These are phyloP conservation scores for Apamea anceps DNA, from an alignment of 2,888 invertebrate species.

Conservation along the genomic window DNA sequence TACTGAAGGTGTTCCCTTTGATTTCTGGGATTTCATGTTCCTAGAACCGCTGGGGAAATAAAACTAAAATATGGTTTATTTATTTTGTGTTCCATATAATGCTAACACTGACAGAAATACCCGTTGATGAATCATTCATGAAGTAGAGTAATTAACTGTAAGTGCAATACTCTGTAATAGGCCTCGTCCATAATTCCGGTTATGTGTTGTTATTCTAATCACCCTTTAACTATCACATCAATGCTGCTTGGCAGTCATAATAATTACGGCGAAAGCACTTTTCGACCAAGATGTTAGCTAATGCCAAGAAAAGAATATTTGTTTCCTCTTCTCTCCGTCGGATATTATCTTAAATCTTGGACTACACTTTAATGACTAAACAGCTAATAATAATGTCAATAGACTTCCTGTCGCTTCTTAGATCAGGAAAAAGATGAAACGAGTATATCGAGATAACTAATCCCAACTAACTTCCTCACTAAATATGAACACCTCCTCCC, in stretches of 20 bases:
- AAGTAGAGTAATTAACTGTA: too few species aligned
- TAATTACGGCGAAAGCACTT: too few species aligned
- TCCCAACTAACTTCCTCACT: constrained; percentile 21
- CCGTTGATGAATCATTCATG: background rate
- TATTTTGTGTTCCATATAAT: background rate
- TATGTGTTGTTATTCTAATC: background rate
- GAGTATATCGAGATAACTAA: background rate
- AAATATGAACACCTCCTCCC: constrained; percentile 33
- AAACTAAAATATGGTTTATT: background rate
- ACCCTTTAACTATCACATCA: background rate
- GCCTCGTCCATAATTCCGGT: too few species aligned
- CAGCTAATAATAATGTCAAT: background rate
- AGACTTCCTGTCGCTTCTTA: background rate
- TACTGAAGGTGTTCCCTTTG: constrained; percentile 33
- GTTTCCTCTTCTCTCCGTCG: too few species aligned
- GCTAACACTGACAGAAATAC: too few species aligned
- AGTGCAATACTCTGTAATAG: background rate
- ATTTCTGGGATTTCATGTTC: constrained; percentile 35
- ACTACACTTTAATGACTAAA: too few species aligned
- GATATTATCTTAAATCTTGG: too few species aligned
- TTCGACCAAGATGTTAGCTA: background rate
- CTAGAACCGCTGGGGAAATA: background rate
- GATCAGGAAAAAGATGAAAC: constrained; percentile 4
- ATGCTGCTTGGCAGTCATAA: background rate
- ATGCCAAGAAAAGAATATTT: too few species aligned